Evolutionary conservation across 2,797 vertebrate species (phyloP), one percentile per base, ranked within the genome.

Genomic region (Danio aesculapii): DNA sequence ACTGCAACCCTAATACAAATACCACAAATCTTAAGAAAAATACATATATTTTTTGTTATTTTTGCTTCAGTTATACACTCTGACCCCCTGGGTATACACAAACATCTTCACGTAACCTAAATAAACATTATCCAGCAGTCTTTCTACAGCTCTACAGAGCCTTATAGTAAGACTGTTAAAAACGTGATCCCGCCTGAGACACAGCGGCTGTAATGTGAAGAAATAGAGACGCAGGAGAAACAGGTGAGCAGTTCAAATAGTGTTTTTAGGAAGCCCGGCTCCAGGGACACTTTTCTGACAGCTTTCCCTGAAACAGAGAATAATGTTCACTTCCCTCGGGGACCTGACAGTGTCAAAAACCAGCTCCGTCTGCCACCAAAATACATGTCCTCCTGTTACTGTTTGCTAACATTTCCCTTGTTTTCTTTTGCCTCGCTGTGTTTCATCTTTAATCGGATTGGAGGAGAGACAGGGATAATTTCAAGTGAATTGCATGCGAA

Each of bases 401-500:
- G 16, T 62, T 39, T 13, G 44, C 75, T 76, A 59, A 53, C 19
- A 59, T 44, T 57, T 66, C 39, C n/a, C 57, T 58, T 47, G 30
- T 30, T 73, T 11, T 68, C 47, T 87, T 86, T 82, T 79, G 81
- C 78, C 64, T 87, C 89, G 66, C 58, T 19, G 14, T 81, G 83
- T 77, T 81, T 84, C 81, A 81, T 69, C 76, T 87, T 87, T 91
- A 92, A 93, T 92, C 85, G 84, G 90, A 89, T 90, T 88, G 90
- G 77, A 82, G 85, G 88, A 90, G 85, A 83, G 86, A 88, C 91
- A 67, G 84, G 89, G 90, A 90, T 93, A 91, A 94, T 93, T 94
- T 92, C 90, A 93, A 90, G 87, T 86, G 61, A 88, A 89, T 89
- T 91, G 90, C 89, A 90, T 90, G 88, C 90, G 90, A 93, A 92